These are phyloP conservation scores for Sussaba pulchella DNA, from an alignment of 2,888 invertebrate species.

Conservation along the genomic window DNA sequence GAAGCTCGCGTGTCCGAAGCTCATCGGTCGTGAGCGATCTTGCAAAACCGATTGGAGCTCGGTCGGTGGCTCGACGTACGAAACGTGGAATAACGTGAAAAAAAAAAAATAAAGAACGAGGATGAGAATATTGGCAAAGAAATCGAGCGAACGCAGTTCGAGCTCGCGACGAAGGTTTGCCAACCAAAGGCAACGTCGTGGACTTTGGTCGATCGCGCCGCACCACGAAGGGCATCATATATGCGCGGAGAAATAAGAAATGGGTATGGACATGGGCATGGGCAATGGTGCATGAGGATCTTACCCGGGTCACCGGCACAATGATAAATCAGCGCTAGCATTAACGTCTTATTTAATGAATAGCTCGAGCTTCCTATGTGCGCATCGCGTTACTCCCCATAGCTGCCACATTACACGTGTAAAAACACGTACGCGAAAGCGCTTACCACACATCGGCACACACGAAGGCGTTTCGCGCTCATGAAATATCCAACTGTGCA, in stretches of 20 bases:
- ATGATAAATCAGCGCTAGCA: slow-evolving; percentile 71
- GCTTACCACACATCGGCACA: too few relatives aligned
- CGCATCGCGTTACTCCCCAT: slow-evolving; percentile 3
- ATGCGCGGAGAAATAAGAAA: too few relatives aligned
- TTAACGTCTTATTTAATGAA: slow-evolving; percentile 72
- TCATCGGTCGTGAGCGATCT: slow-evolving; percentile 45
- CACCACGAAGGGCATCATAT: too few relatives aligned
- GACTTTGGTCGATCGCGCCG: too few relatives aligned
- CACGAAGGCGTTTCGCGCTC: too few relatives aligned
- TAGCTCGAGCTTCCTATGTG: slow-evolving; percentile 65
- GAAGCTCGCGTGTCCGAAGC: slow-evolving; percentile 60
- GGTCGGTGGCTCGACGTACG: background rate
- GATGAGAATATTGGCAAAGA: too few relatives aligned
- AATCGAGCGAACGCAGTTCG: too few relatives aligned
- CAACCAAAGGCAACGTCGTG: too few relatives aligned
- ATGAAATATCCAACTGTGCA: background rate
- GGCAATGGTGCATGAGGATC: background rate
- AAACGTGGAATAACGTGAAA: slow-evolving; percentile 1
- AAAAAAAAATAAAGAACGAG: background rate
- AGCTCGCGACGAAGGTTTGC: too few relatives aligned
- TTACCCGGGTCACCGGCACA: slow-evolving; percentile 61
- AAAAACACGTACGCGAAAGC: background rate
- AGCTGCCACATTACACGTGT: slow-evolving; percentile 12
- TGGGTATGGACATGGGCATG: too few relatives aligned
- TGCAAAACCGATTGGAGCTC: slow-evolving; percentile 7